Evolutionary conservation across 2,797 vertebrate species (phyloP).

Genomic region (Hozukius guyotensis): DNA sequence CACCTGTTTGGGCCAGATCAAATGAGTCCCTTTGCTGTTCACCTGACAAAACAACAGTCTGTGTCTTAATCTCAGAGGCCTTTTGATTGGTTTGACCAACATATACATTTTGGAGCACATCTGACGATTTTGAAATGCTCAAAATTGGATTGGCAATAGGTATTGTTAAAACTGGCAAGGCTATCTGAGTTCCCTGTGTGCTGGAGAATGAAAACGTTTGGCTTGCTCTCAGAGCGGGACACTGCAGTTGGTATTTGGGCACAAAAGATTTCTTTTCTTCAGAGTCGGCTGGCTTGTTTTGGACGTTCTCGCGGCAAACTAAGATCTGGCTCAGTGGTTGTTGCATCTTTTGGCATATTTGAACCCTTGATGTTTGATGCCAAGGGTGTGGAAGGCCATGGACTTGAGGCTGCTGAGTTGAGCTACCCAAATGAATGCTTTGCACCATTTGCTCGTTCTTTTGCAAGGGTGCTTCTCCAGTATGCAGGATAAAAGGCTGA

Average conservation of each 20-base stretch:
- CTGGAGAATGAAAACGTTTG: slow-evolving; percentile 83
- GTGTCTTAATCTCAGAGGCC: slow-evolving; percentile 68
- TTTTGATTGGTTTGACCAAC: slow-evolving; percentile 79
- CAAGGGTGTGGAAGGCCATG: slow-evolving; percentile 85
- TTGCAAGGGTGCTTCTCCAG: slow-evolving; percentile 68
- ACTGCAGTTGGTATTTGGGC: slow-evolving; percentile 94
- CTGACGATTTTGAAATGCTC: slow-evolving; percentile 78
- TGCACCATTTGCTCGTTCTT: slow-evolving; percentile 80
- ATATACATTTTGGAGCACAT: slow-evolving; percentile 80
- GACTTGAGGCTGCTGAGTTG: slow-evolving; percentile 83
- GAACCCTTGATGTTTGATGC: slow-evolving; percentile 80
- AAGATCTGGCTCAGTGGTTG: slow-evolving; percentile 73
- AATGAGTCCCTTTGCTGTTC: slow-evolving; percentile 81
- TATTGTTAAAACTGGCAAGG: slow-evolving; percentile 83
- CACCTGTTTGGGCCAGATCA: slow-evolving; percentile 81
- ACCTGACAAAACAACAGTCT: slow-evolving; percentile 84
- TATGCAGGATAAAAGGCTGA: slow-evolving; percentile 79
- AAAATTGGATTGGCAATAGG: slow-evolving; percentile 77
- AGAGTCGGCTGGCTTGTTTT: slow-evolving; percentile 64
- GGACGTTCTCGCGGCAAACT: slow-evolving; percentile 72
- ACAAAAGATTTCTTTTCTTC: slow-evolving; percentile 83
- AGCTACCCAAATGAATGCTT: slow-evolving; percentile 81
- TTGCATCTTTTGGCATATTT: slow-evolving; percentile 76
- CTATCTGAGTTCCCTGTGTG: slow-evolving; percentile 76
- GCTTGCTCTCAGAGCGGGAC: slow-evolving; percentile 81